Conservation (phyloP, 1,140 invertebrate species). For the Drosophila lacertosa region DNA sequence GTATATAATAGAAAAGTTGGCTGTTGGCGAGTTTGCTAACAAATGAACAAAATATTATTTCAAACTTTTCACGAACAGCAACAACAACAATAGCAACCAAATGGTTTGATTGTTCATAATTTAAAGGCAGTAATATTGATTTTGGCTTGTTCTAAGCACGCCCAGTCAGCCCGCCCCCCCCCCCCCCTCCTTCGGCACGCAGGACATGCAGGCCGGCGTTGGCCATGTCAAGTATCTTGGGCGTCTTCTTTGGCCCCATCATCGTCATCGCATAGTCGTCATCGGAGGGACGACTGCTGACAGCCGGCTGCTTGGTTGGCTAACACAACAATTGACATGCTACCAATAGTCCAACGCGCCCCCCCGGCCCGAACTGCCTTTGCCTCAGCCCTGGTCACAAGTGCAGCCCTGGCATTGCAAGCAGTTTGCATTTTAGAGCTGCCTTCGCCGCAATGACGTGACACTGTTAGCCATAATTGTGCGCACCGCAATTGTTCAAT, state of each 20-base stretch:
- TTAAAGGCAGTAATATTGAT: constrained; percentile 45
- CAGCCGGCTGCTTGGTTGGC: constrained; percentile 16
- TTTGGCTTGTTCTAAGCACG: background rate
- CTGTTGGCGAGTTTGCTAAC: background rate
- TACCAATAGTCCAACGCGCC: background rate
- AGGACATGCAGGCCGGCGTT: constrained; percentile 4
- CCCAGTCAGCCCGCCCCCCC: too few relatives aligned
- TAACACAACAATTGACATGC: constrained; percentile 29
- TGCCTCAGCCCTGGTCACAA: background rate
- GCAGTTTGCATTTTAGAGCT: constrained; percentile 34
- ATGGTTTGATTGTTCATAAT: constrained; percentile 38
- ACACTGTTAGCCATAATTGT: constrained; percentile 45
- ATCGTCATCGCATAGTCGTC: constrained; percentile 21
- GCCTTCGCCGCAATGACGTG: constrained; percentile 24
- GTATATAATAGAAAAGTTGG: background rate
- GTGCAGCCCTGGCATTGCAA: constrained; percentile 42
- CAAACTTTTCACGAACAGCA: constrained; percentile 3
- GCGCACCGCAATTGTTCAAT: constrained; percentile 21
- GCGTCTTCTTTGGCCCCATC: constrained; percentile 7
- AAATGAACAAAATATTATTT: constrained; percentile 17
- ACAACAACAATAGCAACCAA: background rate
- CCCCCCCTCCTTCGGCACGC: background rate
- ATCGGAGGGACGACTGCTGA: constrained; percentile 29
- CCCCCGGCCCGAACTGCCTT: background rate
- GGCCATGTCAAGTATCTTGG: constrained; percentile 16